A percentile compares a stretch with the other conserved stretches of the same genome.
Conservation (phyloP, 2,888 invertebrate genomes). For the Epicampocera succincta region DNA sequence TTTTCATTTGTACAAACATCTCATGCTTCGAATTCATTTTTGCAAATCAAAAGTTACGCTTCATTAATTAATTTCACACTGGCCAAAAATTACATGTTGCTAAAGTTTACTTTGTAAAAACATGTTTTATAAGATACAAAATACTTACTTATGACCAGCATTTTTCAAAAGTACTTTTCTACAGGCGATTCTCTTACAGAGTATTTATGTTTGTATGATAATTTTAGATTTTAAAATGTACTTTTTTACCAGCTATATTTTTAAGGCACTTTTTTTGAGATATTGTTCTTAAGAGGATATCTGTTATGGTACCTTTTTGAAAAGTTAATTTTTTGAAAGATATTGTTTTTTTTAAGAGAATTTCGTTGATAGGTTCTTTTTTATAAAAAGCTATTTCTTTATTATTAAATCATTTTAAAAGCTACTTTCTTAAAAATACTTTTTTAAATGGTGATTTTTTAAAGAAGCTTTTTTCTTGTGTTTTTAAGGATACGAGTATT, state of each 20-base stretch:
- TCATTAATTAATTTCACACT: slow-evolving; percentile 34
- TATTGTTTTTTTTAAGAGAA: background rate
- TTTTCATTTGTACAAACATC: slow-evolving; percentile 30
- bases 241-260: background rate
- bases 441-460: no score
- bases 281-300: no score
- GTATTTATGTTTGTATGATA: no score
- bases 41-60: slow-evolving; percentile 18
- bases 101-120: background rate
- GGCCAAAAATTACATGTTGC: background rate
- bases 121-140: background rate
- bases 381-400: background rate
- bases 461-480: no score
- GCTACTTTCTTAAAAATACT: no score
- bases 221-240: no score
- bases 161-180: background rate
- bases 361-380: background rate
- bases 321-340: background rate
- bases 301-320: background rate
- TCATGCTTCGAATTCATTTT: slow-evolving; percentile 27
- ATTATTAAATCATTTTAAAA: no score
- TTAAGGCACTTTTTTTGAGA: no score
- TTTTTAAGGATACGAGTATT: no score
- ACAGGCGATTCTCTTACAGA: no score
- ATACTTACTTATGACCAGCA: no score